These are phyloP conservation scores for Eurytoma adleriae DNA, from an alignment of 2,888 invertebrate genomes.

Conservation along the genomic window DNA sequence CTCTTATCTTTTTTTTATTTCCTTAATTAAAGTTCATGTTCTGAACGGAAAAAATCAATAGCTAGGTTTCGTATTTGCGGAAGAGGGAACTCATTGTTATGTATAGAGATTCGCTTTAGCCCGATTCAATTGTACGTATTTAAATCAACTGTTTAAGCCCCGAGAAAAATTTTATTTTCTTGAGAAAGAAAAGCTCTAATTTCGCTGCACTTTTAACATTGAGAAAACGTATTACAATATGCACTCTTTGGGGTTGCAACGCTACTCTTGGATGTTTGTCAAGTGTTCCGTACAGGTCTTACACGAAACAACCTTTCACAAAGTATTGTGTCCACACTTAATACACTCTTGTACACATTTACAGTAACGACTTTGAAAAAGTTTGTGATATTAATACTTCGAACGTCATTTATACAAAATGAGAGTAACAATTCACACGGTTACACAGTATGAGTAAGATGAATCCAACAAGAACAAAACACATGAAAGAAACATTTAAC, in stretches of 20 bases:
- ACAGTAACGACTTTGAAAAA: not conserved
- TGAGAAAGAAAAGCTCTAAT: not conserved
- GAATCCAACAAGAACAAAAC: slow-evolving; percentile 8
- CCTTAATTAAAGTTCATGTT: slow-evolving; percentile 50
- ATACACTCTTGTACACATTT: slow-evolving; percentile 44
- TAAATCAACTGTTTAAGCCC: slow-evolving; percentile 5
- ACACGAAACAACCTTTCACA: slow-evolving; percentile 50
- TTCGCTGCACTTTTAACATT: not conserved
- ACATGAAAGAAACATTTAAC: slow-evolving; percentile 3
- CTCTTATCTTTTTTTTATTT: slow-evolving; percentile 24
- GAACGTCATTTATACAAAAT: slow-evolving; percentile 1
- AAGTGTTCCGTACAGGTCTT: slow-evolving; percentile 65
- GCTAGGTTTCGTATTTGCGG: not conserved
- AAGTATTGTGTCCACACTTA: slow-evolving; percentile 39
- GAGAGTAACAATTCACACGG: not conserved
- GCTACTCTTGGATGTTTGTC: slow-evolving; percentile 72
- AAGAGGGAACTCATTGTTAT: slow-evolving; percentile 18
- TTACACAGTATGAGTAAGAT: not conserved
- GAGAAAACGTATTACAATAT: slow-evolving; percentile 55
- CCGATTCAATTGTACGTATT: slow-evolving; percentile 21
- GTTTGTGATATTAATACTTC: no score
- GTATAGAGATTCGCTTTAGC: slow-evolving; percentile 36
- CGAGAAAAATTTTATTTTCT: not conserved
- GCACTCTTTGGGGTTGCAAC: slow-evolving; percentile 74
- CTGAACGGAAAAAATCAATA: slow-evolving; percentile 35